Evolutionary conservation across 2,113 vertebrate genomes (phyloP).

Genomic region (Aythya baeri): DNA sequence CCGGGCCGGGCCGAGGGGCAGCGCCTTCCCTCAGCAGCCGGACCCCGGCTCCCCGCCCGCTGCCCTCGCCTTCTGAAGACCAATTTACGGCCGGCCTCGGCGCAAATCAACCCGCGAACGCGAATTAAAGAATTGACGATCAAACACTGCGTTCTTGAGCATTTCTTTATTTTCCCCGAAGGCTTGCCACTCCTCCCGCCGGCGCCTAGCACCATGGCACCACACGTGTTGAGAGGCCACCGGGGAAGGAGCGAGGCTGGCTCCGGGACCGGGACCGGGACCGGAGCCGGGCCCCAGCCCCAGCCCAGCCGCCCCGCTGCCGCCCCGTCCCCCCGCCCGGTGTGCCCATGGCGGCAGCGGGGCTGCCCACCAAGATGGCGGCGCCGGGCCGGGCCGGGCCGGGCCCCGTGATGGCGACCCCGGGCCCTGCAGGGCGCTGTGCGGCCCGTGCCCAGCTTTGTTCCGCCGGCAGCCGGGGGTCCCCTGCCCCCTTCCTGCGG

Average conservation of each 20-base stretch:
- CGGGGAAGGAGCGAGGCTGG: neutral
- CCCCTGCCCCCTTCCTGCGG: constrained; percentile 10
- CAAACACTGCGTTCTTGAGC: accelerated
- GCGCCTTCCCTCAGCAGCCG: too few species aligned
- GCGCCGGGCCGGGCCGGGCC: neutral
- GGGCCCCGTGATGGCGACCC: constrained; percentile 80
- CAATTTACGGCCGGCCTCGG: accelerated
- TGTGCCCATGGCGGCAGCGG: neutral
- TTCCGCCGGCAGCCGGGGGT: constrained; percentile 79
- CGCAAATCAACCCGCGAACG: accelerated
- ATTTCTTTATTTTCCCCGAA: neutral
- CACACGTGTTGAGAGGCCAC: neutral
- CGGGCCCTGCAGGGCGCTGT: constrained; percentile 78
- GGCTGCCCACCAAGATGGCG: neutral
- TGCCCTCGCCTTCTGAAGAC: accelerated
- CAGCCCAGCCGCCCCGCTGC: constrained; percentile 54
- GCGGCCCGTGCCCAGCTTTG: constrained; percentile 85
- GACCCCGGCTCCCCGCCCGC: too few species aligned
- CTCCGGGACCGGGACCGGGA: neutral
- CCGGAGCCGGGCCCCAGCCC: neutral
- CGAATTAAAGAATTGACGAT: accelerated
- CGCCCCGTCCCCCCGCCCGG: constrained; percentile 55
- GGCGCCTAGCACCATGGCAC: neutral
- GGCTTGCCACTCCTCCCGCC: neutral
- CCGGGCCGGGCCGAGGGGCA: neutral